These are phyloP conservation scores for Zelleria hepariella DNA, from an alignment of 2,888 invertebrate genomes.

Conservation along the genomic window DNA sequence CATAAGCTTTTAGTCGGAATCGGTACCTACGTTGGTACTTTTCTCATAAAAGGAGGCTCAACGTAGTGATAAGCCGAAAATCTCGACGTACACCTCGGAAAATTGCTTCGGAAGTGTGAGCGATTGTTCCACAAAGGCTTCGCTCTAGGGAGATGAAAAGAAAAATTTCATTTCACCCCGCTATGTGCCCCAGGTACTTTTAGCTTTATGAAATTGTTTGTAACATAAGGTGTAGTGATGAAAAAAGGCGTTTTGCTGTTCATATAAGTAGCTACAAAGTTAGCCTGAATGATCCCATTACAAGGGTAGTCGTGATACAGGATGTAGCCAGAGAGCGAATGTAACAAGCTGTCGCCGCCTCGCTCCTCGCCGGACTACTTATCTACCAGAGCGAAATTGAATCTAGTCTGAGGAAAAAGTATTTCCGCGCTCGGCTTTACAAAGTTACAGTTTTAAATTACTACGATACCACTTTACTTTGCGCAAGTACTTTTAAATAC, in stretches of 20 bases:
- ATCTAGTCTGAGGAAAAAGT: slow-evolving; percentile 29
- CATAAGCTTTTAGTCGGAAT: background rate
- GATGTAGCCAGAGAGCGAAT: slow-evolving; percentile 13
- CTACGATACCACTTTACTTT: background rate
- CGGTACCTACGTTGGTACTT: background rate
- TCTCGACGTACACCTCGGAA: background rate
- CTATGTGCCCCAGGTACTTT: background rate
- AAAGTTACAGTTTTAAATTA: background rate
- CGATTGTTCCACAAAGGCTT: background rate
- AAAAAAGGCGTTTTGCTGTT: background rate
- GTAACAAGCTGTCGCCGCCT: slow-evolving; percentile 29
- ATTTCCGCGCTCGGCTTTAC: slow-evolving; percentile 22
- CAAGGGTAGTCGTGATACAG: background rate
- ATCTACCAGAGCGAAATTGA: slow-evolving; percentile 46
- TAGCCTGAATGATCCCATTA: background rate
- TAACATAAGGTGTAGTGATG: background rate
- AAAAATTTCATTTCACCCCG: background rate
- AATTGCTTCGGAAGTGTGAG: background rate
- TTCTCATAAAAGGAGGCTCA: background rate
- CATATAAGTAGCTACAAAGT: background rate
- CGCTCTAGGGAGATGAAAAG: background rate
- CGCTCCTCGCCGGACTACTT: slow-evolving; percentile 31
- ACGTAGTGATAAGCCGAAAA: background rate
- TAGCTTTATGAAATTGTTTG: background rate
- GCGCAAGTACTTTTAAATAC: background rate